Conservation (phyloP, 2,797 vertebrate species). For the Xenopus petersii region DNA sequence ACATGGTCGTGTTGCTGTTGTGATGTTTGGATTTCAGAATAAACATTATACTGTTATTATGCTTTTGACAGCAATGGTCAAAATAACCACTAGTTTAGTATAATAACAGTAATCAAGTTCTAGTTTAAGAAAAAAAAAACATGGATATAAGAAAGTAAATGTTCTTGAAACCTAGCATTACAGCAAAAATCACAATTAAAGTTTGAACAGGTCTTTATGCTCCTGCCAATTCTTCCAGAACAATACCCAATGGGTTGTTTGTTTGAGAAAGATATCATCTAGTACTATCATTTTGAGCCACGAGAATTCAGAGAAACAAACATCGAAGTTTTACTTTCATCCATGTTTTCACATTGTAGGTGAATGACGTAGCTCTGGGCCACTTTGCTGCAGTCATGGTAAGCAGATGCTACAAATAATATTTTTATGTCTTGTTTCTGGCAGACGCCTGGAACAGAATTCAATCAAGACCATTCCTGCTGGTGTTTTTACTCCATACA, state of each 20-base stretch:
- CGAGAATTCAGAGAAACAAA: conserved; percentile 16
- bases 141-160: neutral
- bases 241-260: conserved; percentile 2
- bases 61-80: neutral
- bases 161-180: neutral
- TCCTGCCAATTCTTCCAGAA: conserved; percentile 15
- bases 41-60: neutral
- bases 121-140: neutral
- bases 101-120: neutral
- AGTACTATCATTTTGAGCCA: conserved; percentile 1
- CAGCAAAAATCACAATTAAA: neutral
- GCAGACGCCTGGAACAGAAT: conserved; percentile 95
- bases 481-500: conserved; percentile 90
- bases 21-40: neutral
- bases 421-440: conserved; percentile 48
- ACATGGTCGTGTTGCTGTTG: neutral
- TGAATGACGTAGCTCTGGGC: conserved; percentile 21
- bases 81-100: neutral
- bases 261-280: conserved; percentile 8
- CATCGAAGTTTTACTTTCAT: neutral
- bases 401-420: conserved; percentile 23
- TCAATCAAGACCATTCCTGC: conserved; percentile 88
- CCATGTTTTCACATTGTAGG: neutral
- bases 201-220: neutral
- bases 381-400: neutral